Conservation (phyloP, 2,797 vertebrate genomes). For the Phrynocephalus vlangalii region DNA sequence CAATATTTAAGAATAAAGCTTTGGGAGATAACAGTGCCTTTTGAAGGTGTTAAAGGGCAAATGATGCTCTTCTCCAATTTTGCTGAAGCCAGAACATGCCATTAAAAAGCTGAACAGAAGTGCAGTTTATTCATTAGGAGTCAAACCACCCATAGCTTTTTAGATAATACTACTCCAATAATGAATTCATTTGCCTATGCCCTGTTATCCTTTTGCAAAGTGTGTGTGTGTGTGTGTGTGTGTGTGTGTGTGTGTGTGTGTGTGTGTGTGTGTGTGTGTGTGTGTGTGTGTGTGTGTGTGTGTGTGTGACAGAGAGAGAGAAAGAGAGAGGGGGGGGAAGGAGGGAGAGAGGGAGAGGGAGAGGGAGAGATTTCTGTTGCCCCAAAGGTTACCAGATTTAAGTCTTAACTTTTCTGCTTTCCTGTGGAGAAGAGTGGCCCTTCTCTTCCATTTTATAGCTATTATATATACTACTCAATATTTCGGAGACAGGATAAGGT, state of each 20-base stretch:
- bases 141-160: constrained; percentile 1
- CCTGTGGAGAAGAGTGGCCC: not conserved
- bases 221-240: not conserved
- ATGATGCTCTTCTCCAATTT: constrained; percentile 12
- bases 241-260: not conserved
- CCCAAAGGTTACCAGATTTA: not conserved
- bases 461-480: not conserved
- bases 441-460: not conserved
- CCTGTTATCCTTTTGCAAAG: not conserved
- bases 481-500: not conserved
- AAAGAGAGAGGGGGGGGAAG: too few relatives aligned
- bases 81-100: not conserved
- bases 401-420: not conserved
- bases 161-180: not conserved
- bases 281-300: not conserved
- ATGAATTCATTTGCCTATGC: too few relatives aligned
- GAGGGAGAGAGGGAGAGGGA: too few relatives aligned
- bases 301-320: not conserved
- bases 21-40: not conserved
- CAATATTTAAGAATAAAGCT: not conserved
- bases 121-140: constrained; percentile 5
- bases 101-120: constrained; percentile 10
- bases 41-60: constrained; percentile 12
- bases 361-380: too few relatives aligned
- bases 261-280: too few relatives aligned